Percentiles rank a stretch among this genome's conserved stretches.
phyloP scores from a whole-genome alignment of 92 coral and sea anemone genomes.

The Porites rus region DNA sequence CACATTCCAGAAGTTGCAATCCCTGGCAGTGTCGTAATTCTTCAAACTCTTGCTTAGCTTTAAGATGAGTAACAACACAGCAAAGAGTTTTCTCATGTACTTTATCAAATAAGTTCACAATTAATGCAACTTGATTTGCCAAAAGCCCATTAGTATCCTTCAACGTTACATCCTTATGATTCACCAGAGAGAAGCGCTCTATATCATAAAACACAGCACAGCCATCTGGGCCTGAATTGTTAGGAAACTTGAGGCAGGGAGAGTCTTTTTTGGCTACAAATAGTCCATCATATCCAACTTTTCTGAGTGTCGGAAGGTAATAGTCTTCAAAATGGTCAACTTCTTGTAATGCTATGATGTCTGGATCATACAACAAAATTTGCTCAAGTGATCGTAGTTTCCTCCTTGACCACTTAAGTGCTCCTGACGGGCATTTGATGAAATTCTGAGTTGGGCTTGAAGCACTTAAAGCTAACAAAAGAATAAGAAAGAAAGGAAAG shows the following conservation, averaged over 20 bases:
- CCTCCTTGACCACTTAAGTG: constrained; percentile 83
- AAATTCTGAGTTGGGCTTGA: constrained; percentile 90
- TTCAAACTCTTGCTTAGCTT: constrained; percentile 84
- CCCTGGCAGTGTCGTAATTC: constrained; percentile 81
- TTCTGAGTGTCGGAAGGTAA: constrained; percentile 71
- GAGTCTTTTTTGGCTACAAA: constrained; percentile 84
- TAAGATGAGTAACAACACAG: constrained; percentile 89
- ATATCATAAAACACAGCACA: constrained; percentile 86
- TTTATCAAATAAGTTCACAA: constrained; percentile 73
- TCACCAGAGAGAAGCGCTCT: constrained; percentile 71
- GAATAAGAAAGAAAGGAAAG: neutral
- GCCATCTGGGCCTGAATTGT: constrained; percentile 95
- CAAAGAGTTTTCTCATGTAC: constrained; percentile 54
- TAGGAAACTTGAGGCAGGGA: constrained; percentile 84
- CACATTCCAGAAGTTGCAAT: constrained; percentile 55
- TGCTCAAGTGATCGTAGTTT: constrained; percentile 80
- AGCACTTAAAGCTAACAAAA: constrained; percentile 77
- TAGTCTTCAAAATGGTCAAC: constrained; percentile 96
- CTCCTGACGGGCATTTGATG: constrained; percentile 84
- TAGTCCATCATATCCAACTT: constrained; percentile 78
- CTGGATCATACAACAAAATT: constrained; percentile 84
- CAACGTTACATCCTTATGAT: constrained; percentile 61
- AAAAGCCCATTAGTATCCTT: constrained; percentile 69
- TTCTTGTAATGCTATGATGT: constrained; percentile 88
- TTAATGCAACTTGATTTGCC: constrained; percentile 87